phyloP scores from a whole-genome alignment of 2,888 invertebrate genomes.

The Pterostichus niger region DNA sequence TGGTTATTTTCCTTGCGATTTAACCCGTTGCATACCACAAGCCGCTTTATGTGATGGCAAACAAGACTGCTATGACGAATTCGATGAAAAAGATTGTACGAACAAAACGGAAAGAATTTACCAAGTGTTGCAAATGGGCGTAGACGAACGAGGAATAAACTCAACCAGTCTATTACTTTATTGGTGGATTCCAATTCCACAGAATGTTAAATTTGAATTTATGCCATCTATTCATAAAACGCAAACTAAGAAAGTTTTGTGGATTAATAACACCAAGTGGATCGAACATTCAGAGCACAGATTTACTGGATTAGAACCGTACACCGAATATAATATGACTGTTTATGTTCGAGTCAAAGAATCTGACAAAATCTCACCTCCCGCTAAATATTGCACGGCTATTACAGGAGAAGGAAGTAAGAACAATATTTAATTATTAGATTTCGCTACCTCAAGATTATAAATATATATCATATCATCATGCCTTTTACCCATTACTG shows the following conservation, averaged over 20 bases:
- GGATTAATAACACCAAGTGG: conserved; percentile 82
- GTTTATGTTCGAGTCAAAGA: conserved; percentile 84
- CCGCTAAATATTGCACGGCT: conserved; percentile 81
- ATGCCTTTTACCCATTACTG: too few species aligned
- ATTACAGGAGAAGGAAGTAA: conserved; percentile 85
- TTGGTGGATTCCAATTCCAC: conserved; percentile 80
- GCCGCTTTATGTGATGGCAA: conserved; percentile 83
- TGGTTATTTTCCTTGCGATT: conserved; percentile 81
- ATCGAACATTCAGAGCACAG: conserved; percentile 80
- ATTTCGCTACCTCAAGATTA: too few species aligned
- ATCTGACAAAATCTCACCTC: conserved; percentile 80
- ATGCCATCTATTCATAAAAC: conserved; percentile 84
- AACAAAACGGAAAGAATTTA: conserved; percentile 76
- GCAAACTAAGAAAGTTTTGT: conserved; percentile 77
- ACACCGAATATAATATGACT: conserved; percentile 88
- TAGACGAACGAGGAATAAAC: conserved; percentile 83
- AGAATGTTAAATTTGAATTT: conserved; percentile 80
- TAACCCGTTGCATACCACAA: conserved; percentile 81
- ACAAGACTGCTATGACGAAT: conserved; percentile 86
- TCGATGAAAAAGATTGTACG: conserved; percentile 85
- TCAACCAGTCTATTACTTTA: conserved; percentile 82
- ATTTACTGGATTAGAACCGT: conserved; percentile 84
- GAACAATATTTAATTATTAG: conserved; percentile 55
- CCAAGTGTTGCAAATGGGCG: conserved; percentile 81
- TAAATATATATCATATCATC: too few species aligned